Conservation (phyloP, 2,888 invertebrate genomes). For the Tetanocera ferruginea region DNA sequence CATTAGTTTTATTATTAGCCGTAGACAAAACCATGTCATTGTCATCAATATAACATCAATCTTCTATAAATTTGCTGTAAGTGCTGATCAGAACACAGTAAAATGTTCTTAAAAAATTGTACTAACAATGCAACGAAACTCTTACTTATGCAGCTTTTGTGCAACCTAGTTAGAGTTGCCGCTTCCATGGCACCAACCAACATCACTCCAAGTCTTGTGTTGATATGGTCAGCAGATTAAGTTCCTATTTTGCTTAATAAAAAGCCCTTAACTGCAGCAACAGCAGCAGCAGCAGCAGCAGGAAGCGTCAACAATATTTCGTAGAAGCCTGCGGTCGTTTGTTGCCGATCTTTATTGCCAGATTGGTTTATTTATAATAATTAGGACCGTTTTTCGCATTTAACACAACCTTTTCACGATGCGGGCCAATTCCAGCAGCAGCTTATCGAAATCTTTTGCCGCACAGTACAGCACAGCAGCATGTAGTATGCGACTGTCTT, state of each 20-base stretch:
- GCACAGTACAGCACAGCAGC: constrained; percentile 2
- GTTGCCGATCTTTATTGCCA: constrained; percentile 65
- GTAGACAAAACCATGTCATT: too few relatives aligned
- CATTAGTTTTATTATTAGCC: too few relatives aligned
- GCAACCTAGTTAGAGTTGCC: too few relatives aligned
- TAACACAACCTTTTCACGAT: constrained; percentile 34
- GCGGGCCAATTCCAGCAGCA: constrained; percentile 53
- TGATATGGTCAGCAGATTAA: constrained; percentile 57
- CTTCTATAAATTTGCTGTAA: too few relatives aligned
- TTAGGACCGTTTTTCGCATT: constrained; percentile 59
- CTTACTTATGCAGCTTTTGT: too few relatives aligned
- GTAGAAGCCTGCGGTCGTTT: constrained; percentile 20
- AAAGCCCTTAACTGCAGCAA: constrained; percentile 24
- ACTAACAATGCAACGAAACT: too few relatives aligned
- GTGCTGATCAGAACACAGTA: too few relatives aligned
- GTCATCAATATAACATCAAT: too few relatives aligned
- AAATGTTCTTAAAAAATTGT: too few relatives aligned
- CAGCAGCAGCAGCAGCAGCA: constrained; percentile 3
- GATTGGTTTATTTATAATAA: constrained; percentile 69
- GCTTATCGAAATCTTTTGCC: constrained; percentile 58
- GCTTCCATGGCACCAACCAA: neutral
- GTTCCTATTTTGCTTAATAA: constrained; percentile 59
- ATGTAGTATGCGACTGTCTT: neutral
- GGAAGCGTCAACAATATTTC: constrained; percentile 31
- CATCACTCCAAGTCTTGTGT: constrained; percentile 13